phyloP scores from a whole-genome alignment of 2,888 invertebrate species.

The Molorchus minor region DNA sequence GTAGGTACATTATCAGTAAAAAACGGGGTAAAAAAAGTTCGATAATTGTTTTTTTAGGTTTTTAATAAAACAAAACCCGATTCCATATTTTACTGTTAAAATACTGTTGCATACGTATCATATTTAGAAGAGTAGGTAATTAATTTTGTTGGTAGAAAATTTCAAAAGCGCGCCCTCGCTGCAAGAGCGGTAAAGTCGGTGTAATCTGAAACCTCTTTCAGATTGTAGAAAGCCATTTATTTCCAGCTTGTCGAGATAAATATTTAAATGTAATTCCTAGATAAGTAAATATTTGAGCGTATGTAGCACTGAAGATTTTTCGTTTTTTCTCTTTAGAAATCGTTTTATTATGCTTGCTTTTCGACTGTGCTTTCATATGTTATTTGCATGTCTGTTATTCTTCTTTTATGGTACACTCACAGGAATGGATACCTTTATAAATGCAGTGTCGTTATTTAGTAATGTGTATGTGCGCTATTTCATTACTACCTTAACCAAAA shows the following conservation, averaged over 20 bases:
- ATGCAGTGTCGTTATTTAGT: no score
- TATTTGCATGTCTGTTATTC: not conserved
- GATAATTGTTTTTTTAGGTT: no score
- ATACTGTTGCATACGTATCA: no score
- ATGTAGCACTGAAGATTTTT: not conserved
- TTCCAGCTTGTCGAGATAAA: not conserved
- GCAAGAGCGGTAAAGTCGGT: not conserved
- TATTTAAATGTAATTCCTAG: not conserved
- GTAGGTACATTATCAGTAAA: no score
- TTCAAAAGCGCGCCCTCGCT: not conserved
- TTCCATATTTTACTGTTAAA: no score
- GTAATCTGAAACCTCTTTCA: slow-evolving; percentile 1
- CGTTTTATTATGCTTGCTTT: no score
- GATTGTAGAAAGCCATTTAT: not conserved
- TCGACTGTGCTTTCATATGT: not conserved
- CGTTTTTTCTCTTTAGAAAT: not conserved
- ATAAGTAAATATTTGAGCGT: not conserved
- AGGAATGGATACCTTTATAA: not conserved
- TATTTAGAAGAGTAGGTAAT: no score
- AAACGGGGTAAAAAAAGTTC: no score
- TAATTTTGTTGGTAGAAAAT: not conserved
- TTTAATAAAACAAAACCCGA: no score
- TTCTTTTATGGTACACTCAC: not conserved
- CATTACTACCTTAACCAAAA: no score
- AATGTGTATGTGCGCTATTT: no score